Conservation (phyloP, 2,888 invertebrate genomes). For the Cerastis leucographa region DNA sequence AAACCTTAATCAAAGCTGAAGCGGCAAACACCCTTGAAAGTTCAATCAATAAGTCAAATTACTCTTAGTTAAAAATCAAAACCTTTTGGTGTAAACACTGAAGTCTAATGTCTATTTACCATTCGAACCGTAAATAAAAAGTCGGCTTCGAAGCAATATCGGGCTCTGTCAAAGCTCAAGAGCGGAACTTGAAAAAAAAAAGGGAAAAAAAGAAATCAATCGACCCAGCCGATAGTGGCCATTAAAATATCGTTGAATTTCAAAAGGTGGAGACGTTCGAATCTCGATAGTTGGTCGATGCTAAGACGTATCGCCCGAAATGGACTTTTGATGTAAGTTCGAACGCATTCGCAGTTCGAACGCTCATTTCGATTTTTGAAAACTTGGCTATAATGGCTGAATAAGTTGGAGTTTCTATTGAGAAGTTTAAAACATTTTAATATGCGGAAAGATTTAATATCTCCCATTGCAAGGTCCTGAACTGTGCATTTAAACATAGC, state of each 20-base stretch:
- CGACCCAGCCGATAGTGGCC: conserved; percentile 85
- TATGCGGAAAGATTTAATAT: conserved; percentile 9
- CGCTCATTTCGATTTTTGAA: conserved; percentile 62
- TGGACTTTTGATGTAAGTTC: conserved; percentile 88
- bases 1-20: conserved; percentile 39
- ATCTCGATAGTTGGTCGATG: conserved; percentile 76
- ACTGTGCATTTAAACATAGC: not conserved
- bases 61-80: conserved; percentile 64
- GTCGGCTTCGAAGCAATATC: conserved; percentile 78
- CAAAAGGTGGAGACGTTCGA: conserved; percentile 83
- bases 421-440: conserved; percentile 10
- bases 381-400: conserved; percentile 36
- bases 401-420: conserved; percentile 18
- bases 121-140: conserved; percentile 83
- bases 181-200: conserved; percentile 76
- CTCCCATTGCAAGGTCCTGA: not conserved
- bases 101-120: conserved; percentile 74
- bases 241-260: conserved; percentile 90
- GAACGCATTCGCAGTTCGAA: conserved; percentile 71
- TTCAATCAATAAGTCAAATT: conserved; percentile 65
- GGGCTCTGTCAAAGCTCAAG: conserved; percentile 78
- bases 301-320: conserved; percentile 85
- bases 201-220: conserved; percentile 81
- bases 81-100: conserved; percentile 71
- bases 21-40: conserved; percentile 34